Conservation (phyloP, 2,113 vertebrate species). For the Ailurus styani region DNA sequence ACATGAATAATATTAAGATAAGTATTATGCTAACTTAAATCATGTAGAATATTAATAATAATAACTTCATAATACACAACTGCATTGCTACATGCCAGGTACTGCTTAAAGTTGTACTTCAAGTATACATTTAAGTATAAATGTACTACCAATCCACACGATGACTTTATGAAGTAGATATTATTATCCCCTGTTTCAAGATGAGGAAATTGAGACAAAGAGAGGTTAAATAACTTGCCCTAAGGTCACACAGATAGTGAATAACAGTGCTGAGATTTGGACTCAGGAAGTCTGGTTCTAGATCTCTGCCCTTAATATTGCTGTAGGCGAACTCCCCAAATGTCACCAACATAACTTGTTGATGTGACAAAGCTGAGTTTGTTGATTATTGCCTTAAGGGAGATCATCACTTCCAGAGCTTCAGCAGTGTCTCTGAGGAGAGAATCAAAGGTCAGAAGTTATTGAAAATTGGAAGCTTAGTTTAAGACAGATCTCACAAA, state of each 20-base stretch:
- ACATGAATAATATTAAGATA: background rate
- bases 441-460: background rate
- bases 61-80: background rate
- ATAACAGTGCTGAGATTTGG: background rate
- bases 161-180: background rate
- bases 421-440: background rate
- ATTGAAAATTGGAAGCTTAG: background rate
- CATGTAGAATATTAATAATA: background rate
- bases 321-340: background rate
- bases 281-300: background rate
- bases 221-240: background rate
- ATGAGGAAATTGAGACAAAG: background rate
- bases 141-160: background rate
- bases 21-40: background rate
- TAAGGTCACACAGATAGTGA: background rate
- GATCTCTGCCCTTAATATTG: background rate
- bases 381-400: background rate
- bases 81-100: background rate
- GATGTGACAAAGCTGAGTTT: background rate
- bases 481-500: background rate
- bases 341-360: background rate
- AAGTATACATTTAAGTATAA: too few relatives aligned
- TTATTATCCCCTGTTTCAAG: background rate
- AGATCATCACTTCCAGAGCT: background rate
- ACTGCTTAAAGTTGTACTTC: background rate